phyloP scores from a whole-genome alignment of 2,888 invertebrate species.

The Syrista parreyssii region DNA sequence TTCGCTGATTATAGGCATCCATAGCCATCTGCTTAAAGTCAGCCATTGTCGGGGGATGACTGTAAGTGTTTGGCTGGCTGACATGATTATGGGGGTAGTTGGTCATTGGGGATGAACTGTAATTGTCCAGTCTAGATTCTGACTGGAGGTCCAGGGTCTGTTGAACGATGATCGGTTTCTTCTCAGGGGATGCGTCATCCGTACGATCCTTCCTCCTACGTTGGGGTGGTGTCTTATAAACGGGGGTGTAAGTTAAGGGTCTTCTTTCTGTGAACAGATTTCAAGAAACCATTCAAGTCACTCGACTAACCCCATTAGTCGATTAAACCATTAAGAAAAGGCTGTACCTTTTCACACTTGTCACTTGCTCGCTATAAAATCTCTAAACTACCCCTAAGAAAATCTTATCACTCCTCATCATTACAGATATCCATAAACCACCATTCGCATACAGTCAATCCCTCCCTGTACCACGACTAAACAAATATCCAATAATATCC shows the following conservation, averaged over 20 bases:
- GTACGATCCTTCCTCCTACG: slow-evolving; percentile 53
- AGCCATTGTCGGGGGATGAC: slow-evolving; percentile 56
- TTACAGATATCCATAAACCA: not conserved
- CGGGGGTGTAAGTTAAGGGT: slow-evolving; percentile 59
- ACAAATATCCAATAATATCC: not conserved
- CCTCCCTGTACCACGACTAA: not conserved
- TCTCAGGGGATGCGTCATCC: slow-evolving; percentile 52
- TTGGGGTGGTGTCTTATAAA: slow-evolving; percentile 61
- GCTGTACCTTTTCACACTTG: not conserved
- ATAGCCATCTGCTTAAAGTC: slow-evolving; percentile 62
- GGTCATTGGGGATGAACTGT: slow-evolving; percentile 43
- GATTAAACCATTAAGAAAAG: slow-evolving; percentile 33
- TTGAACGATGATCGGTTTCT: slow-evolving; percentile 52
- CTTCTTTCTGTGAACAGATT: slow-evolving; percentile 57
- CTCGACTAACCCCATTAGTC: slow-evolving; percentile 34
- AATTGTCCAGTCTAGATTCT: slow-evolving; percentile 49
- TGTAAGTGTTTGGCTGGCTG: slow-evolving; percentile 43
- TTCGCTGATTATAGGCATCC: slow-evolving; percentile 61
- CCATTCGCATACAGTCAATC: too few relatives aligned
- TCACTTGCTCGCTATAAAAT: too few relatives aligned
- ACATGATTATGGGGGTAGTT: slow-evolving; percentile 45
- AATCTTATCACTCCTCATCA: not conserved
- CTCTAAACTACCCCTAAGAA: too few relatives aligned
- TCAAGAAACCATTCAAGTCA: slow-evolving; percentile 40
- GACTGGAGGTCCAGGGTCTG: slow-evolving; percentile 51